Evolutionary conservation across 1,140 invertebrate species (phyloP).

Genomic region (Lordiphosa mommai): DNA sequence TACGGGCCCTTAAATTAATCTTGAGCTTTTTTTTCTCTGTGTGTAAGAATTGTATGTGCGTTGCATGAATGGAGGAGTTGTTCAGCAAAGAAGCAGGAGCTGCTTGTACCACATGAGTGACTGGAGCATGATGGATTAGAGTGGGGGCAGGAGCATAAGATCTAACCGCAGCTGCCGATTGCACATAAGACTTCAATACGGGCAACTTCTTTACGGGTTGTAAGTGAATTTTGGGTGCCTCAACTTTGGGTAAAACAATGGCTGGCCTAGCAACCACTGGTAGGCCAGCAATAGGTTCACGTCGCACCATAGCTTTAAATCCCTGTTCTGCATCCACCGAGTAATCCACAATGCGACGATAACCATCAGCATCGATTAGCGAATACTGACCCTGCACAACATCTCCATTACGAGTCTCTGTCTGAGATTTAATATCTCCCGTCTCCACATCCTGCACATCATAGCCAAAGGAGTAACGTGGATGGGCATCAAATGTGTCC

Average conservation of each 20-base stretch:
- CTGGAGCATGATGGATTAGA: slow-evolving; percentile 60
- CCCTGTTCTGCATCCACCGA: slow-evolving; percentile 69
- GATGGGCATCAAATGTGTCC: slow-evolving; percentile 67
- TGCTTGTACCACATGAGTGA: slow-evolving; percentile 57
- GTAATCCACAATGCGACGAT: slow-evolving; percentile 76
- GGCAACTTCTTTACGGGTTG: slow-evolving; percentile 21
- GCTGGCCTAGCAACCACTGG: neutral
- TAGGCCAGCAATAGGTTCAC: slow-evolving; percentile 67
- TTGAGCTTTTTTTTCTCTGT: too few relatives aligned
- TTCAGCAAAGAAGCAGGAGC: slow-evolving; percentile 47
- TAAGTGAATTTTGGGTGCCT: slow-evolving; percentile 20
- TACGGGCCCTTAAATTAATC: too few relatives aligned
- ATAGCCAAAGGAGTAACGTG: slow-evolving; percentile 81
- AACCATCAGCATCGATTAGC: slow-evolving; percentile 77
- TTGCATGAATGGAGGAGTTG: slow-evolving; percentile 35
- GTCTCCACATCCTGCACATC: slow-evolving; percentile 81
- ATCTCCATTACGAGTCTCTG: slow-evolving; percentile 82
- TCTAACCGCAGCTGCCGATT: slow-evolving; percentile 35
- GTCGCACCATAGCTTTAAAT: slow-evolving; percentile 78
- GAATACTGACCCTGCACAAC: slow-evolving; percentile 82
- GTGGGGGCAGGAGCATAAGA: slow-evolving; percentile 39
- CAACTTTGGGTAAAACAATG: neutral
- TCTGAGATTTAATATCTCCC: slow-evolving; percentile 82
- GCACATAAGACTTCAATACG: slow-evolving; percentile 18
- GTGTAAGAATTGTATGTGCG: slow-evolving; percentile 35